Evolutionary conservation across 2,797 vertebrate genomes (phyloP), one percentile per base, ranked within the genome.

Genomic region (Aeoliscus strigatus): DNA sequence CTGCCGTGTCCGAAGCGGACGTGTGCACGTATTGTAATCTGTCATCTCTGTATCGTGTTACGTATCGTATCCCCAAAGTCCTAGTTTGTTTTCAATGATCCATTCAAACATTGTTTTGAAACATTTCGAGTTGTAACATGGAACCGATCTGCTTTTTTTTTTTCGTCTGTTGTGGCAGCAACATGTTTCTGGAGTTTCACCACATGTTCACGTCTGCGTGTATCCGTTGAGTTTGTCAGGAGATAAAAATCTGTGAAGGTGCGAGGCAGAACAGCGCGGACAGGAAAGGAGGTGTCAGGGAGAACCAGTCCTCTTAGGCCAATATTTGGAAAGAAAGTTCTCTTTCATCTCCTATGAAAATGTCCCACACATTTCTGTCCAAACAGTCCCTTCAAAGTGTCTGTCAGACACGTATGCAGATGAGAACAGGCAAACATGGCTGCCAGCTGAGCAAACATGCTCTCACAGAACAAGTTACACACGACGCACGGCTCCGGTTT

Each of bases 381-480:
- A 84, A 87, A 86, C 75, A 79, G 52, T 73, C 63, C 47, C 69
- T 81, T 82, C 75, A 83, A 75, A 83, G 75, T 74, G 47, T 48
- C 67, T 64, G 77, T 79, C 76, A 81, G 74, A 78, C 60, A 64
- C 54, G 39, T 75, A 77, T 74, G 72, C 63, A 82, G 72, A 84
- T 83, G 73, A 83, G 81, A 79, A 83, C 75, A 60, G 79, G 80
- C 73, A 81, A 84, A 81, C 72, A 81, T 78, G 57, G 70, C 67
- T 80, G 73, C 73, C 82, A 89, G 85, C 86, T 88, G 84, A 83
- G 72, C 65, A 87, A 88, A 87, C 82, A 87, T 37, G 37, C 41
- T 59, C 47, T 58, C 72, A 71, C 73, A 55, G 77, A 79, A 70
- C 69, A 74, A 63, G 54, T 67, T 64, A 71, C 66, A 80, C 53